Percentiles rank a stretch among this genome's conserved stretches.
Conservation (phyloP, 92 coral and sea anemone species). For the Blastomussa wellsi region DNA sequence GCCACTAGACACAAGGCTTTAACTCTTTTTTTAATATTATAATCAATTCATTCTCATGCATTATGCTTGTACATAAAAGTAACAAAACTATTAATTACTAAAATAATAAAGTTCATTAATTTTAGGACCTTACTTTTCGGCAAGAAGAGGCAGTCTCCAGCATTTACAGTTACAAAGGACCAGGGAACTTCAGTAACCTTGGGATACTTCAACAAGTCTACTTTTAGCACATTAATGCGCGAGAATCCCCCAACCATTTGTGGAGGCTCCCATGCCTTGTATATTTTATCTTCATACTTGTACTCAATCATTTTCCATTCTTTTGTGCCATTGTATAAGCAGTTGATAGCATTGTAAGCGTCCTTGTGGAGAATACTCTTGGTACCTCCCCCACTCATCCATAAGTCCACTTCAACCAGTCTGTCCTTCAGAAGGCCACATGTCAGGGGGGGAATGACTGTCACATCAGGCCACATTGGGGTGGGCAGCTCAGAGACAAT, state of each 20-base stretch:
- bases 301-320: constrained; percentile 93
- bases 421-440: constrained; percentile 84
- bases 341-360: constrained; percentile 95
- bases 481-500: constrained; percentile 91
- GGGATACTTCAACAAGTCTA: constrained; percentile 81
- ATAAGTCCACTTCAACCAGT: constrained; percentile 89
- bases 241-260: constrained; percentile 89
- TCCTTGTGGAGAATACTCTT: constrained; percentile 89
- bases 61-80: background rate
- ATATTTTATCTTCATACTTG: constrained; percentile 87
- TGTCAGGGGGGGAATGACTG: constrained; percentile 82
- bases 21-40: too few relatives aligned
- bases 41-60: too few relatives aligned
- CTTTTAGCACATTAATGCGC: constrained; percentile 65
- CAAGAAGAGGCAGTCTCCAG: constrained; percentile 91
- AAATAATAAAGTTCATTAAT: background rate
- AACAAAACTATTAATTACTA: too few relatives aligned
- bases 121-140: constrained; percentile 77
- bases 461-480: constrained; percentile 87
- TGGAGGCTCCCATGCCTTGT: constrained; percentile 96
- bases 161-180: constrained; percentile 80
- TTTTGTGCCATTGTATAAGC: constrained; percentile 91
- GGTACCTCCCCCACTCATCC: constrained; percentile 98
- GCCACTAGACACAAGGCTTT: too few relatives aligned
- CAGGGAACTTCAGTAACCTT: constrained; percentile 83